Conservation (phyloP, 2,888 invertebrate genomes). For the Atethmia centrago region DNA sequence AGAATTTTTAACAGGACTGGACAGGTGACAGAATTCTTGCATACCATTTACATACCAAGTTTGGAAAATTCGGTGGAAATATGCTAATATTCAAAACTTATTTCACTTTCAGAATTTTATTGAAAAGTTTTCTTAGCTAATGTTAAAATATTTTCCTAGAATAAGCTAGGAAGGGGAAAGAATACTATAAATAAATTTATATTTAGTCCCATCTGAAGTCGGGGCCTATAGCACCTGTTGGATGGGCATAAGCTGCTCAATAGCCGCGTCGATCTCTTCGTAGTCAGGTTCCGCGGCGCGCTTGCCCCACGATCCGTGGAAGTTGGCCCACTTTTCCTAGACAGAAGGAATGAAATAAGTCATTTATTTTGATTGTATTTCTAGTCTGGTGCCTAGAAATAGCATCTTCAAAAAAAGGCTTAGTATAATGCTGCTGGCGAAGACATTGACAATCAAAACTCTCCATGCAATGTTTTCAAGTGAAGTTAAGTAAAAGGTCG, state of each 20-base stretch:
- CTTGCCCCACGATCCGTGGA: conserved; percentile 94
- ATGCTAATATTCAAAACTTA: conserved; percentile 51
- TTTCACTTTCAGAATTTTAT: conserved; percentile 32
- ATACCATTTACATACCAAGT: conserved; percentile 55
- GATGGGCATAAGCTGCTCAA: conserved; percentile 79
- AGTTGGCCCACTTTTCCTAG: conserved; percentile 92
- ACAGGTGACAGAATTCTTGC: conserved; percentile 43
- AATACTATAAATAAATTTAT: conserved; percentile 9
- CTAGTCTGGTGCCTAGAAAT: background rate
- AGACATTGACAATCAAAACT: background rate
- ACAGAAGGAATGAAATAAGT: background rate
- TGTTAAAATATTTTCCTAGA: conserved; percentile 48
- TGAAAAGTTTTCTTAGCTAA: conserved; percentile 36
- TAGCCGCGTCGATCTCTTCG: conserved; percentile 82
- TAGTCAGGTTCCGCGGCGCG: conserved; percentile 86
- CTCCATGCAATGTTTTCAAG: background rate
- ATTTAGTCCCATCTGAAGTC: background rate
- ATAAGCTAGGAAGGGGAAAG: conserved; percentile 24
- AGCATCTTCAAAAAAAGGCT: background rate
- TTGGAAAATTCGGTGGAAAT: conserved; percentile 39
- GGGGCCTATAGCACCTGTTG: conserved; percentile 75
- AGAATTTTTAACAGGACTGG: background rate
- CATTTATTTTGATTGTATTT: background rate
- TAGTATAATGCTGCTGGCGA: background rate
- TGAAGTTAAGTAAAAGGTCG: background rate